Evolutionary conservation across 2,888 invertebrate genomes (phyloP), one percentile per base, ranked within the genome.

Genomic region (Epistrophella euchroma): DNA sequence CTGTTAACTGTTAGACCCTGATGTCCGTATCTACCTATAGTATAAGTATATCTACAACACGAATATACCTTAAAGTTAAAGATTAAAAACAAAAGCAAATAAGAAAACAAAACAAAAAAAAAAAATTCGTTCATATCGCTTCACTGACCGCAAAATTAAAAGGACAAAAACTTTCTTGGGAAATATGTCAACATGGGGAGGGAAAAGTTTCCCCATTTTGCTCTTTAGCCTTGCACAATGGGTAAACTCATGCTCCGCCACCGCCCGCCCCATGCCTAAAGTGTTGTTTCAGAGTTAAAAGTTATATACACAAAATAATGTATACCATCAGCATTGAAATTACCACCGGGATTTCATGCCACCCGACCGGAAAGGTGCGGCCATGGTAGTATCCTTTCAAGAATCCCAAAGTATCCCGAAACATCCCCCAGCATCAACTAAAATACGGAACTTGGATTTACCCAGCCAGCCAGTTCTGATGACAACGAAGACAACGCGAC

Each of bases 261-360:
- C 66, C 19, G 10, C 13, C 66, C 47, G 25, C 15, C 13, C 66
- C 47, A 40, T 47, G 45, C 19, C 45, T 37, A 47, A 37, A 52
- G 50, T 52, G 37, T 58, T 47, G 43, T 71, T 74, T 75, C 22
- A 60, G 43, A 76, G 75, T 76, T 72, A 52, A 56, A 68, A 77
- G 81, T 81, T 81, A 73, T 80, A 68, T 72, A 85, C 22, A 76
- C 76, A 81, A 35, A 11, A 70, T 81, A 85, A 85, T 85, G 81
- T 85, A 85, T 81, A 81, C 45, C 71, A 72, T 75, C 74, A 74
- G 55, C 70, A 70, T 78, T 75, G 68, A 72, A 72, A 60, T 52
- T 60, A 68, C 84, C 72, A 68, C 84, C 72, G 66, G 75, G 66
- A 68, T 60, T 76, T 77, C 37, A 66, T 40, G 56, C 68, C 52